These are phyloP conservation scores for Cyrtorhinus lividipennis DNA, from an alignment of 1,140 invertebrate species.

Conservation along the genomic window DNA sequence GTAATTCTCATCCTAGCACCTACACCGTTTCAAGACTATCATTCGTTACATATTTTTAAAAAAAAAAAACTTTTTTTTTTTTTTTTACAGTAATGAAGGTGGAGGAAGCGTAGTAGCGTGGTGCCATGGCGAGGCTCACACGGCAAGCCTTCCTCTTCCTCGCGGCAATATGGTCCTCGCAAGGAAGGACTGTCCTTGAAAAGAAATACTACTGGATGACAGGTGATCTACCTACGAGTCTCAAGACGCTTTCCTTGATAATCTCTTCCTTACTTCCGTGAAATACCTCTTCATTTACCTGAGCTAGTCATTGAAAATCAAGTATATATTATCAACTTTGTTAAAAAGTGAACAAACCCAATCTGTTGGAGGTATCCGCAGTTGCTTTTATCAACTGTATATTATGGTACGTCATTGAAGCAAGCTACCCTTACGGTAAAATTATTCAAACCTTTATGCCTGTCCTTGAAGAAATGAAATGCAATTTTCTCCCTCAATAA, in stretches of 20 bases:
- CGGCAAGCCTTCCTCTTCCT: not conserved
- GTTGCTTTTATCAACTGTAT: not conserved
- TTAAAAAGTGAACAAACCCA: not conserved
- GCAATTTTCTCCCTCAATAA: not conserved
- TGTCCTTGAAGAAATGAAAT: too few species aligned
- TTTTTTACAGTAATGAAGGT: not conserved
- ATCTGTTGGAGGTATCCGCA: not conserved
- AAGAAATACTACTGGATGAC: constrained; percentile 1
- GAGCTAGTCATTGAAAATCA: not conserved
- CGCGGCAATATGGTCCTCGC: not conserved
- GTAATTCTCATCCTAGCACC: too few species aligned
- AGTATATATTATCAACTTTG: not conserved
- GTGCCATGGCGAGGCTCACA: not conserved
- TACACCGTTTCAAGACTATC: too few species aligned
- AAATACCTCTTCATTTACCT: not conserved
- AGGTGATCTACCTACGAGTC: not conserved
- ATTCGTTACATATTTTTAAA: too few species aligned
- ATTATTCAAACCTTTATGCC: too few species aligned
- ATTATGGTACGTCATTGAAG: not conserved
- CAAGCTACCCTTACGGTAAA: too few species aligned
- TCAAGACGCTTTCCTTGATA: too few species aligned
- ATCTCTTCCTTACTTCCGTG: too few species aligned
- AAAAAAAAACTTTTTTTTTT: too few species aligned
- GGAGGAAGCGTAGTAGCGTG: not conserved
- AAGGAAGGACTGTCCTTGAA: not conserved